Base-by-base conservation (phyloP, 2,797 vertebrate species). In the Neostethus bicornis region DNA sequence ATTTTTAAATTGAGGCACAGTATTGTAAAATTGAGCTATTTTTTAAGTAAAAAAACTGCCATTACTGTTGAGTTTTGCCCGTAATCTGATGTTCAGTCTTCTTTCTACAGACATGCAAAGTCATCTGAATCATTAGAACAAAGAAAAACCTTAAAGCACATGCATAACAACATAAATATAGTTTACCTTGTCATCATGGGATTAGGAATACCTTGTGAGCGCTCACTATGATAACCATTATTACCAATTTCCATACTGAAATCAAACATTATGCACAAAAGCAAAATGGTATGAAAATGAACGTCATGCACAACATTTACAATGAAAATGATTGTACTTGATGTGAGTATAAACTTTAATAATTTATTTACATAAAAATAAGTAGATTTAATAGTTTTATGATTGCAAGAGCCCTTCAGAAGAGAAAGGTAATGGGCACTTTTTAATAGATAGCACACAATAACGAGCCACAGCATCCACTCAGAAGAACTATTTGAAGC, bases 171-270 rank as follows among this genome's bases (percentile, higher is more conserved):
- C 17, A 62, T 68, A 37, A 50, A 43, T 26, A 37, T 28, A 29
- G 34, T 91, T 96, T 97, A 97, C 96, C 96, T 98, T 90, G 89
- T 90, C 92, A 94, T 92, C 88, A 93, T 78, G 85, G 93, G 93
- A 83, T 94, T 95, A 87, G 92, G 93, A 90, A 94, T 92, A 94
- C 93, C 94, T 91, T 92, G 94, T 77, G 93, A 92, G 79, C 80
- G 85, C 73, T 96, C 92, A 91, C 92, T 96, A 96, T 94, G 95
- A 96, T 97, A 98, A 97, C 95, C 94, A 95, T 95, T 94, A 95
- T 92, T 95, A 97, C 93, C 92, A 94, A 92, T 95, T 96, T 94
- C 94, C 82, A 92, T 90, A 96, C 94, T 96, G 95, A 86, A 84
- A 95, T 95, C 84, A 94, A 91, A 93, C 88, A 92, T 87, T 34